Conservation (phyloP, 1,140 invertebrate species). For the Cydia pomonella region DNA sequence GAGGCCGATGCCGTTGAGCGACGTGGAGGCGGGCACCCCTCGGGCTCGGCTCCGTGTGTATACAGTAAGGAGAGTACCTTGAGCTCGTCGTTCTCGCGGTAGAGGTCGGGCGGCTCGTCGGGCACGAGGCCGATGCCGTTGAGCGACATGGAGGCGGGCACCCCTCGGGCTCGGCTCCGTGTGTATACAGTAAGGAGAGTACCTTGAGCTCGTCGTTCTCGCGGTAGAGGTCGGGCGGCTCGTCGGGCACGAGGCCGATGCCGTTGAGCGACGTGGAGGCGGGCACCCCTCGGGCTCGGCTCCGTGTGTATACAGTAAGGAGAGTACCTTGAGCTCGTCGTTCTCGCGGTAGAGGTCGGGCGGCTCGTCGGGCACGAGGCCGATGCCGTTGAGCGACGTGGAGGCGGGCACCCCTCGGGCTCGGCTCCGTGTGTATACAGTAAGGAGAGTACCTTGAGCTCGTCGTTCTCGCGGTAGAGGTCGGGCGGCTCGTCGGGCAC, state of each 20-base stretch:
- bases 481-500: conserved; percentile 88
- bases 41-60: too few species aligned
- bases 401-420: conserved; percentile 74
- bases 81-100: conserved; percentile 91
- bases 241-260: conserved; percentile 86
- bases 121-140: conserved; percentile 88
- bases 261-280: conserved; percentile 89
- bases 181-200: too few species aligned
- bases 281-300: conserved; percentile 60
- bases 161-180: conserved; percentile 67
- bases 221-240: conserved; percentile 89
- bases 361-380: conserved; percentile 86
- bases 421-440: too few species aligned
- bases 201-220: conserved; percentile 93
- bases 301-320: too few species aligned
- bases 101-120: conserved; percentile 89
- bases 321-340: conserved; percentile 87
- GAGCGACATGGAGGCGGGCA: conserved; percentile 84
- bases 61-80: conserved; percentile 86
- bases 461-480: conserved; percentile 92
- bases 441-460: conserved; percentile 86
- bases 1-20: conserved; percentile 88
- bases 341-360: conserved; percentile 92
- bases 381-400: conserved; percentile 89
- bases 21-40: conserved; percentile 82